These are phyloP conservation scores for Anseranas semipalmata DNA, from an alignment of 2,113 vertebrate genomes.

Conservation along the genomic window DNA sequence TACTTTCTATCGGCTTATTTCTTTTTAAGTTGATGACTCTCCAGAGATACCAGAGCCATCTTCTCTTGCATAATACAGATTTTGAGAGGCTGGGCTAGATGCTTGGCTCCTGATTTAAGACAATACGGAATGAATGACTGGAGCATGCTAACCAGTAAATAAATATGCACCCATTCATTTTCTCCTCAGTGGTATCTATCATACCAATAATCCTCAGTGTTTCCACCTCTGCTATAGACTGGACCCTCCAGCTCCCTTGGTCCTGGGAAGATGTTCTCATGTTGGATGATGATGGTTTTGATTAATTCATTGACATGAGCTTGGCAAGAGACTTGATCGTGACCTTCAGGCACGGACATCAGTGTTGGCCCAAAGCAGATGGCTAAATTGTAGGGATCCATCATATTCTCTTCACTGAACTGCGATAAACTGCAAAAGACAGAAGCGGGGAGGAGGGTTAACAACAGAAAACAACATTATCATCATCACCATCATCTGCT, in stretches of 20 bases:
- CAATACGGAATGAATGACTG: accelerated
- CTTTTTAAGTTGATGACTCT: neutral
- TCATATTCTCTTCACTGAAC: conserved; percentile 99
- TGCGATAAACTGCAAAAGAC: conserved; percentile 88
- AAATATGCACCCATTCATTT: neutral
- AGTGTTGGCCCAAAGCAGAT: conserved; percentile 98
- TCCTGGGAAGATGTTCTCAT: conserved; percentile 91
- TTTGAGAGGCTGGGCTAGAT: neutral
- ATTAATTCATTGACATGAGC: conserved; percentile 98
- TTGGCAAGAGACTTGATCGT: conserved; percentile 98
- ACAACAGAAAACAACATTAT: neutral
- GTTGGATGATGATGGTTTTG: conserved; percentile 99
- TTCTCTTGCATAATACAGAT: neutral
- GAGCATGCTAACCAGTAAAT: neutral
- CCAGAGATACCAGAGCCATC: neutral
- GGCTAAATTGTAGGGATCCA: conserved; percentile 99
- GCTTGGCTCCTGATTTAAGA: neutral
- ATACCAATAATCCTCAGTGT: conserved; percentile 93
- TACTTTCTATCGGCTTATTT: neutral
- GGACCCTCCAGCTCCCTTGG: conserved; percentile 90
- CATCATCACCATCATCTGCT: neutral
- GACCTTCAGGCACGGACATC: conserved; percentile 95
- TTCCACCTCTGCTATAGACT: conserved; percentile 84
- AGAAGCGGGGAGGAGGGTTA: neutral
- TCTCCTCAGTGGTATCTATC: neutral